Percentiles rank a stretch among this genome's conserved stretches.
Evolutionary conservation across 2,113 vertebrate species (phyloP).

Genomic region (Sylvilagus bachmani): DNA sequence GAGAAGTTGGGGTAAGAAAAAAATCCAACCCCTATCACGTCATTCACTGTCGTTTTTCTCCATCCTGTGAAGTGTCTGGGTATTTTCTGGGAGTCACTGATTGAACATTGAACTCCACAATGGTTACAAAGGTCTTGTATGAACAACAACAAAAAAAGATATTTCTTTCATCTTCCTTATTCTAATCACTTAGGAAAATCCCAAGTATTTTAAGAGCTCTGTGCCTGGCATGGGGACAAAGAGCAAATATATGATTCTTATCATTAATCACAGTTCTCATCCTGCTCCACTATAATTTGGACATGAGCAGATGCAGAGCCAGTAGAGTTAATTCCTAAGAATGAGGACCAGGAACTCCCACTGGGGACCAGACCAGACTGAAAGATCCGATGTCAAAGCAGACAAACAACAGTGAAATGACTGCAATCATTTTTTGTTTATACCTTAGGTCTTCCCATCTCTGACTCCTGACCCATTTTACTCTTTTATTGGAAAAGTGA

Average conservation of each 20-base stretch:
- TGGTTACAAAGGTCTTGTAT: not conserved
- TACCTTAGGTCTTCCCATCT: not conserved
- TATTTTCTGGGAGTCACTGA: not conserved
- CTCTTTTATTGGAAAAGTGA: not conserved
- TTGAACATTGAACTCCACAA: not conserved
- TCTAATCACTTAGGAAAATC: not conserved
- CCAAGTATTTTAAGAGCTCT: not conserved
- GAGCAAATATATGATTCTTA: not conserved
- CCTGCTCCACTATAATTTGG: not conserved
- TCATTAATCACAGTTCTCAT: not conserved
- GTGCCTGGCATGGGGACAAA: not conserved
- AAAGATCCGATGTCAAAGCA: not conserved
- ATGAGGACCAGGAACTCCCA: not conserved
- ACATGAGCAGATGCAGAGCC: not conserved
- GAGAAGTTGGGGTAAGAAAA: too few species aligned
- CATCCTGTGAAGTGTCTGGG: not conserved
- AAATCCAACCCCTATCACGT: not conserved
- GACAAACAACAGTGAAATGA: not conserved
- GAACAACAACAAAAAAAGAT: not conserved
- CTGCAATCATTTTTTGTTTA: fast-evolving
- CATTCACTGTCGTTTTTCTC: not conserved
- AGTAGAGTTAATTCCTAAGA: not conserved
- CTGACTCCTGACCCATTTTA: not conserved
- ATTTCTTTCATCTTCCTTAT: not conserved
- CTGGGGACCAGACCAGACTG: not conserved